Base-by-base conservation (phyloP, 2,113 vertebrate genomes). In the Arothron firmamentum region DNA sequence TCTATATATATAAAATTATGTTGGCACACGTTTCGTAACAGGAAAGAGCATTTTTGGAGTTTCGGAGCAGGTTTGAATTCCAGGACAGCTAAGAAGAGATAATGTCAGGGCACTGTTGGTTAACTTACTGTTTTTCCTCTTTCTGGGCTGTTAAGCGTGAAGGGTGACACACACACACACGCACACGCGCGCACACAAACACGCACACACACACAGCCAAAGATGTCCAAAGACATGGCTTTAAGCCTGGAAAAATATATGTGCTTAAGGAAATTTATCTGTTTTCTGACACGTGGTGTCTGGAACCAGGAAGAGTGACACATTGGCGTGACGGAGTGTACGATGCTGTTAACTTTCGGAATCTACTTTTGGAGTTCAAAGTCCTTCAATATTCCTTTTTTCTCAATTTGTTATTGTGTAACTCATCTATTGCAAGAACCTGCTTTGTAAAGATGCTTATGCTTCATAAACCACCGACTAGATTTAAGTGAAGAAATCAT, bases 251-350 rank as follows among this genome's bases (percentile, higher is more conserved):
- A 77, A 76, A 76, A 70, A 49, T 76, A 57, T 57, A 65, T 41
- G 4, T 13, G 6, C 28, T 76, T 50, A 23, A 59, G 45, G 57
- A 64, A 25, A 58, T 61, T 20, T 45, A 67, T 75, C 41, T 59
- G 23, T 61, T 70, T 65, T 48, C 34, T 74, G 59, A 81, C 64
- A 75, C 56, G 58, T 62, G 56, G 53, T 67, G 69, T 74, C 41
- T 78, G 67, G 67, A 77, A 75, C 54, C 80, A 88, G 87, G 81
- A 88, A 89, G 83, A 85, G 52, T 77, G 75, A 80, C 74, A 74
- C 71, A 57, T 41, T 81, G 77, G 75, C 61, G 8, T 73, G 81
- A 84, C 83, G 86, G 78, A 60, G 78, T 82, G 78, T 69, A 71
- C 75, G 66, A 66, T 71, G 49, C 62, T 70, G 63, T 66, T 64